Conservation (phyloP, 64 coral and sea anemone genomes). For the Trachythela sp. region DNA sequence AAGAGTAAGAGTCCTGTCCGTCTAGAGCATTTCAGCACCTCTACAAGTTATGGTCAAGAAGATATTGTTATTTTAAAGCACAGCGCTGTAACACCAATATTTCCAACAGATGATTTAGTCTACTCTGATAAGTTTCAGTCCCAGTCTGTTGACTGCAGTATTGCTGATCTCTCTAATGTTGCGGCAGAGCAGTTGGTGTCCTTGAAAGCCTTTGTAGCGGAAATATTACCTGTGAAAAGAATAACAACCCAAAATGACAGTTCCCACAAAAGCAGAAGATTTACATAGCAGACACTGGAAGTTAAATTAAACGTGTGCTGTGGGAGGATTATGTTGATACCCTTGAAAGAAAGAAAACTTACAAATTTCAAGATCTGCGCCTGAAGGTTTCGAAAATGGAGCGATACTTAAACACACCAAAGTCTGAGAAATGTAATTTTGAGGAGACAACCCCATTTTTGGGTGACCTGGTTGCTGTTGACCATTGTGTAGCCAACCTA, state of each 20-base stretch:
- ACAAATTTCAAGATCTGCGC: slow-evolving; percentile 24
- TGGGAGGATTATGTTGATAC: slow-evolving; percentile 37
- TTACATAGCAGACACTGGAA: slow-evolving; percentile 19
- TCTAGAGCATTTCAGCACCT: not conserved
- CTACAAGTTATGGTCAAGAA: not conserved
- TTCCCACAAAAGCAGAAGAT: slow-evolving; percentile 36
- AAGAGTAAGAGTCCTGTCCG: not conserved
- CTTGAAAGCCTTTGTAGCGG: slow-evolving; percentile 15
- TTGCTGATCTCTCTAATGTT: slow-evolving; percentile 38
- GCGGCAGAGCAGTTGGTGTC: slow-evolving; percentile 42
- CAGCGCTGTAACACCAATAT: not conserved
- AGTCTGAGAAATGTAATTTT: slow-evolving; percentile 31
- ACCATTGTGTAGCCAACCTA: not conserved
- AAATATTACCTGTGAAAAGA: slow-evolving; percentile 26
- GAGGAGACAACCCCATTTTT: not conserved
- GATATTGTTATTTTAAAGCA: not conserved
- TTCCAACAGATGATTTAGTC: slow-evolving; percentile 6
- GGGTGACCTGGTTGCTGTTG: not conserved
- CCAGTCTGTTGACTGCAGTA: not conserved
- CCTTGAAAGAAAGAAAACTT: slow-evolving; percentile 22
- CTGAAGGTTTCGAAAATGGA: slow-evolving; percentile 39
- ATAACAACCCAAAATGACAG: not conserved
- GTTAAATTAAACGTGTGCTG: slow-evolving; percentile 45
- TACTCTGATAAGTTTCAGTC: not conserved
- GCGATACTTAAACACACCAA: slow-evolving; percentile 42